A percentile compares a stretch with the other conserved stretches of the same genome.
Conservation (phyloP, 2,113 vertebrate species). For the Microcebus ravelobensis region DNA sequence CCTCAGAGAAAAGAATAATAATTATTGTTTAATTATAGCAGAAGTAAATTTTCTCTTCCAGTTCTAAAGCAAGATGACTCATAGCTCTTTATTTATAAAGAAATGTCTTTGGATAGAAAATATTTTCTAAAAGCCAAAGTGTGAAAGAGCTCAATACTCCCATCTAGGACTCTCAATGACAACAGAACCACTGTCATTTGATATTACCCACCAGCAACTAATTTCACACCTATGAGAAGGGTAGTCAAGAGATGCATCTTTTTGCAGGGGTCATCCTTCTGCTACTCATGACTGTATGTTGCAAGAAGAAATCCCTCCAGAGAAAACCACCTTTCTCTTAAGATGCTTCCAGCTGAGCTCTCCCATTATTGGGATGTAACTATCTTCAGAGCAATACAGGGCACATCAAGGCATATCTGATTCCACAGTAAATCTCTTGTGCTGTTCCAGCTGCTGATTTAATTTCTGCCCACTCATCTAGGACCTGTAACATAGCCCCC, state of each 20-base stretch:
- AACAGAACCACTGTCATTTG: neutral
- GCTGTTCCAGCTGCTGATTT: neutral
- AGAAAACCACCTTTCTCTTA: neutral
- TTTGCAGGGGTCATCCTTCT: neutral
- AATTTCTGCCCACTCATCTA: neutral
- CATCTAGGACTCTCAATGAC: neutral
- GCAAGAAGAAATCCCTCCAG: neutral
- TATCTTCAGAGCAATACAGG: neutral
- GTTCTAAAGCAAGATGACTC: conserved; percentile 55
- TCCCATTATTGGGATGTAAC: neutral
- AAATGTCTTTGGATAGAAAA: conserved; percentile 33
- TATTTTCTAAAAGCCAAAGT: conserved; percentile 11
- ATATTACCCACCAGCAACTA: neutral
- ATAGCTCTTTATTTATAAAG: conserved; percentile 53
- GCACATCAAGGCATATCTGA: neutral
- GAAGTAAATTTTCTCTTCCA: conserved; percentile 73
- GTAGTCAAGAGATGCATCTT: neutral
- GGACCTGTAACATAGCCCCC: neutral
- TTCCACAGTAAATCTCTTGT: neutral
- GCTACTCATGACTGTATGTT: neutral
- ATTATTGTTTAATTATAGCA: conserved; percentile 80
- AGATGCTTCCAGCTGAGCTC: neutral
- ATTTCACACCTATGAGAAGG: neutral
- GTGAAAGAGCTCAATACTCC: neutral
- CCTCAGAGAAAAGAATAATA: conserved; percentile 71